Percentiles rank a stretch among this genome's conserved stretches.
Conservation (phyloP, 1,140 invertebrate species). For the Drosophila persimilis region DNA sequence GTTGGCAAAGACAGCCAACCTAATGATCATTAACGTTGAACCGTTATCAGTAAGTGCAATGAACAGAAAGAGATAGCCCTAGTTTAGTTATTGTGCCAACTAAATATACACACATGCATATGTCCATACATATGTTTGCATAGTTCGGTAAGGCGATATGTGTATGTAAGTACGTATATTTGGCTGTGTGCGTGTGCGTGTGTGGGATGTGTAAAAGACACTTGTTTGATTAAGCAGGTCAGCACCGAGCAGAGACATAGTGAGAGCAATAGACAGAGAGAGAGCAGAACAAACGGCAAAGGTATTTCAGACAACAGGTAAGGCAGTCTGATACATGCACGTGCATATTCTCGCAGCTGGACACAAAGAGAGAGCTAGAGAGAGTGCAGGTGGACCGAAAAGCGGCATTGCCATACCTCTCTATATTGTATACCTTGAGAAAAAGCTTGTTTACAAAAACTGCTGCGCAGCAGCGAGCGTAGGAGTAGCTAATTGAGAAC, state of each 20-base stretch:
- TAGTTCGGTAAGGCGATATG: neutral
- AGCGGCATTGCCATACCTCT: too few species aligned
- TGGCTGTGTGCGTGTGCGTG: conserved; percentile 10
- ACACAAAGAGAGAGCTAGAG: conserved; percentile 32
- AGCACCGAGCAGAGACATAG: conserved; percentile 25
- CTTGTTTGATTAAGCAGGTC: conserved; percentile 72
- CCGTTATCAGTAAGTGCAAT: conserved; percentile 50
- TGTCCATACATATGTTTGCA: conserved; percentile 7
- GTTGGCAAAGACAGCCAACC: conserved; percentile 12
- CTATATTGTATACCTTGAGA: too few species aligned
- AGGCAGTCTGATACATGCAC: too few species aligned
- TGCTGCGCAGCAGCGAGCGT: conserved; percentile 68
- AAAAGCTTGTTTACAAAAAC: conserved; percentile 51
- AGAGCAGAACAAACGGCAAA: conserved; percentile 1
- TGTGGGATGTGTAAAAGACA: conserved; percentile 53
- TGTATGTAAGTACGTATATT: conserved; percentile 24
- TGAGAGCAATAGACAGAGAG: conserved; percentile 7
- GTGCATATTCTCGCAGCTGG: too few species aligned
- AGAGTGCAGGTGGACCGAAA: conserved; percentile 6
- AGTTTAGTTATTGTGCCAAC: conserved; percentile 56
- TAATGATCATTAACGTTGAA: conserved; percentile 30
- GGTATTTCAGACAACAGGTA: too few species aligned
- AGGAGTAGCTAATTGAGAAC: conserved; percentile 33
- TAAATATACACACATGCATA: conserved; percentile 22
- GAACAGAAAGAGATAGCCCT: conserved; percentile 31